phyloP scores from a whole-genome alignment of 1,140 invertebrate genomes.

The Wasmannia auropunctata region DNA sequence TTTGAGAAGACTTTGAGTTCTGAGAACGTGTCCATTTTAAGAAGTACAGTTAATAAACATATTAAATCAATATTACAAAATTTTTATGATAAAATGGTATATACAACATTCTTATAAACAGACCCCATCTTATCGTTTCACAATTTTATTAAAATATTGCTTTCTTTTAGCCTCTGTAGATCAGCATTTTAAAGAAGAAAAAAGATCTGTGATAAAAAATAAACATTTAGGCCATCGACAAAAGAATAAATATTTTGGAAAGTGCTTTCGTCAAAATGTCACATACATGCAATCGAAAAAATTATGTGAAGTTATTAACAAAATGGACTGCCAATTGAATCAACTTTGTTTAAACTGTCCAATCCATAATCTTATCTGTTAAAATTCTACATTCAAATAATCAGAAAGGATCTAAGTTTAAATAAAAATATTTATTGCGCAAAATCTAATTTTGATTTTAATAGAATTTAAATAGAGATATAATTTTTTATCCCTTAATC shows the following conservation, averaged over 20 bases:
- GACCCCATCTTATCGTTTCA: background rate
- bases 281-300: background rate
- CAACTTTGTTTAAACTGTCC: conserved; percentile 39
- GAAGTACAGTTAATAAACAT: conserved; percentile 36
- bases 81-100: background rate
- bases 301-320: conserved; percentile 44
- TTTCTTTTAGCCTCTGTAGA: background rate
- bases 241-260: background rate
- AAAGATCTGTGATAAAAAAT: background rate
- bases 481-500: background rate
- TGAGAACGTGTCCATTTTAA: conserved; percentile 26
- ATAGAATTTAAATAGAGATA: background rate
- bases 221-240: background rate
- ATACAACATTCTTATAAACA: background rate
- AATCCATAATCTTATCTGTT: conserved; percentile 27
- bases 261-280: background rate
- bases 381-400: background rate
- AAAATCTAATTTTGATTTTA: background rate
- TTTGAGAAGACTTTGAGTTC: conserved; percentile 27
- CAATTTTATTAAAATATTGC: background rate
- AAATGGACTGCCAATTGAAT: conserved; percentile 57
- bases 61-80: background rate
- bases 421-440: background rate
- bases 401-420: background rate
- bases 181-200: background rate